Conservation (phyloP, 2,797 vertebrate species). For the Clarias platycephalus region DNA sequence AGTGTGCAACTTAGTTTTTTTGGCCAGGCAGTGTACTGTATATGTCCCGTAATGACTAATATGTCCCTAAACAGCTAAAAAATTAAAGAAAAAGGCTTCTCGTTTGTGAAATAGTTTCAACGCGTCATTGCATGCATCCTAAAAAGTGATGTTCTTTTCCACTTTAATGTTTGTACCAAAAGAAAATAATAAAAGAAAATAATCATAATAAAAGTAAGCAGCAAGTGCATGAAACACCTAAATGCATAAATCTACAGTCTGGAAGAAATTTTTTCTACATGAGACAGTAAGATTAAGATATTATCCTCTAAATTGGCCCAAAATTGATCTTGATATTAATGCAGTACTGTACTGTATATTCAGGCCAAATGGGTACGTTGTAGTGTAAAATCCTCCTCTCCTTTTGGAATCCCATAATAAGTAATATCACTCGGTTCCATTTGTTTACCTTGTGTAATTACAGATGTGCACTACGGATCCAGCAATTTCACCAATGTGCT, state of each 20-base stretch:
- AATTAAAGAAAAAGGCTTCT: neutral
- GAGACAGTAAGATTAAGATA: neutral
- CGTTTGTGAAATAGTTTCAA: neutral
- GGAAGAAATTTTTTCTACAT: neutral
- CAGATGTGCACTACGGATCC: too few relatives aligned
- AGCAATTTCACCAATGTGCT: neutral
- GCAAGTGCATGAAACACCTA: neutral
- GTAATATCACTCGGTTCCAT: neutral
- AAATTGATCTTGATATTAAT: neutral
- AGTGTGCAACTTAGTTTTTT: too few relatives aligned
- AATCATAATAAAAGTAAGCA: neutral
- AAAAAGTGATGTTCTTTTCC: neutral
- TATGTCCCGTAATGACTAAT: too few relatives aligned
- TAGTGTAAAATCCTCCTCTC: neutral
- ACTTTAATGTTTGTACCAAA: neutral
- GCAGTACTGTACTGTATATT: neutral
- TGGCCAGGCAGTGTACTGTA: too few relatives aligned
- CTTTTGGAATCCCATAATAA: neutral
- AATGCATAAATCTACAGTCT: neutral
- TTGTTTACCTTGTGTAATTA: neutral
- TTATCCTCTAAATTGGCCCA: neutral
- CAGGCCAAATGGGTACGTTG: neutral
- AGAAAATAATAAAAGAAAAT: too few relatives aligned
- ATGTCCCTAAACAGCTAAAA: neutral
- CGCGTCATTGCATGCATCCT: neutral